Conservation (phyloP, 2,888 invertebrate species). For the Cantharis lateralis region DNA sequence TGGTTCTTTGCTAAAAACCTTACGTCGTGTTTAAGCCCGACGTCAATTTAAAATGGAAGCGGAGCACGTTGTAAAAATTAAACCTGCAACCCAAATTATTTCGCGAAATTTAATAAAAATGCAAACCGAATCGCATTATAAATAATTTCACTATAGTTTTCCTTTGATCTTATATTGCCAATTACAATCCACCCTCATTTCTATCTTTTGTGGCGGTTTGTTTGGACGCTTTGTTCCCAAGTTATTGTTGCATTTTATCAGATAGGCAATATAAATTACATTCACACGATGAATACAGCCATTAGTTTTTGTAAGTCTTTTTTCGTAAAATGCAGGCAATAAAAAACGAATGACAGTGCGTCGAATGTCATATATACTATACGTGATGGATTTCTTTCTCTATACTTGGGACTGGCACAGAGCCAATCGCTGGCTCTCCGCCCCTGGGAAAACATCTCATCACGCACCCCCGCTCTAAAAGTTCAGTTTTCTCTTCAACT, state of each 20-base stretch:
- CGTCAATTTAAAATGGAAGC: slow-evolving; percentile 37
- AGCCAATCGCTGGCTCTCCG: slow-evolving; percentile 41
- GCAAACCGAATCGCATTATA: slow-evolving; percentile 12
- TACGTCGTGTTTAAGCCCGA: slow-evolving; percentile 31
- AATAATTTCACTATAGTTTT: slow-evolving; percentile 11
- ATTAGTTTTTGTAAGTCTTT: slow-evolving; percentile 18
- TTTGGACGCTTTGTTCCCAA: slow-evolving; percentile 12
- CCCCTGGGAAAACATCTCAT: slow-evolving; percentile 37
- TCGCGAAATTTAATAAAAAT: slow-evolving; percentile 7
- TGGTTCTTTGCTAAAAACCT: slow-evolving; percentile 27
- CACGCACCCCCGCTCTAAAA: slow-evolving; percentile 32
- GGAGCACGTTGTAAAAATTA: neutral
- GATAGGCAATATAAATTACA: slow-evolving; percentile 23
- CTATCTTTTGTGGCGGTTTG: slow-evolving; percentile 13
- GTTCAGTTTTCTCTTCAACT: slow-evolving; percentile 30
- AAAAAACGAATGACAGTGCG: slow-evolving; percentile 25
- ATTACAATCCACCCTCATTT: slow-evolving; percentile 12
- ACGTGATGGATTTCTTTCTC: slow-evolving; percentile 34
- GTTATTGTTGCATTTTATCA: slow-evolving; percentile 11
- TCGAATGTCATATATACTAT: slow-evolving; percentile 31
- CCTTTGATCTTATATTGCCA: slow-evolving; percentile 21
- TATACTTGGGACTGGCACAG: slow-evolving; percentile 39
- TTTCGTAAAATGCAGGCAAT: slow-evolving; percentile 16
- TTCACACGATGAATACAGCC: slow-evolving; percentile 23
- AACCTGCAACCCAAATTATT: neutral